Conservation (phyloP, 2,113 vertebrate species). For the Carassius carassius region DNA sequence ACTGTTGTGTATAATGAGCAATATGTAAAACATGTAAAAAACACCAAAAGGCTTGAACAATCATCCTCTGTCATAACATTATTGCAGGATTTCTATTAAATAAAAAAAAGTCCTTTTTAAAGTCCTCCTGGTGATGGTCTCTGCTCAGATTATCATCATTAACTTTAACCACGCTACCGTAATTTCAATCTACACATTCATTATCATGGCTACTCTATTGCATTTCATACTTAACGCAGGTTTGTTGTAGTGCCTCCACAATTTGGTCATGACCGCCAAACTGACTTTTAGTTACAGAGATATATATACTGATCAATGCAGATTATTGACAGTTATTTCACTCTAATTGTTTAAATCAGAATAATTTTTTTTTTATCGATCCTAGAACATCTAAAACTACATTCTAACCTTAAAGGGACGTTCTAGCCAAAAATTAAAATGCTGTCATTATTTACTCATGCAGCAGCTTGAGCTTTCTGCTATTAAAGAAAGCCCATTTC, state of each 20-base stretch:
- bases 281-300: background rate
- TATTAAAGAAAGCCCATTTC: background rate
- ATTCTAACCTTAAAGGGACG: background rate
- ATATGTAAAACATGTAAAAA: slow-evolving; percentile 1
- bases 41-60: slow-evolving; percentile 12
- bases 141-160: slow-evolving; percentile 53
- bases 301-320: too few species aligned
- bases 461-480: background rate
- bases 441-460: background rate
- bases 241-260: slow-evolving; percentile 45
- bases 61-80: slow-evolving; percentile 38
- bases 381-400: background rate
- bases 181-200: slow-evolving; percentile 53
- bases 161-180: slow-evolving; percentile 1
- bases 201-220: slow-evolving; percentile 29
- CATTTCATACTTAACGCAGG: slow-evolving; percentile 37
- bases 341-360: background rate
- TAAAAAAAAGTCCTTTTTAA: background rate
- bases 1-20: slow-evolving; percentile 22
- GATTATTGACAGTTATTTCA: background rate
- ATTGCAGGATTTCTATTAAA: slow-evolving; percentile 31
- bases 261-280: background rate
- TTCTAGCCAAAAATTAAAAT: too few species aligned
- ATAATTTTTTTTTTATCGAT: background rate
- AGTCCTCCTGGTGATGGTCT: background rate